Evolutionary conservation across 2,888 invertebrate genomes (phyloP), one percentile per base, ranked within the genome.

Genomic region (Tetranychus truncatus): DNA sequence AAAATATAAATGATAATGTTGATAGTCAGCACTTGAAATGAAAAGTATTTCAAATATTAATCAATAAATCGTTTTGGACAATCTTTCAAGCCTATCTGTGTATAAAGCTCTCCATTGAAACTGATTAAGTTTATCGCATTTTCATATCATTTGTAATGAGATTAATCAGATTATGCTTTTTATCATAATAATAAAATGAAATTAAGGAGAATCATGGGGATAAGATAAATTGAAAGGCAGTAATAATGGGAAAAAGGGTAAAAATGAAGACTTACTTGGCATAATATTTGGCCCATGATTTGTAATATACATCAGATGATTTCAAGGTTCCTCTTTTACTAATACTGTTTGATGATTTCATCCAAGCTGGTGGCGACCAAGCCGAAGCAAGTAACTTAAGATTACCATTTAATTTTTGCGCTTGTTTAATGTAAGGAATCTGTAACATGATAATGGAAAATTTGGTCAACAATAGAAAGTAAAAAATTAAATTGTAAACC

Each of bases 251-350:
- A 15, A 55, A 11, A 55, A 55, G 15, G 15, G 15, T 55, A 55
- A 55, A 24, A 55, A 9, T 15, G 9, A 21, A 76, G 6, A 66
- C 67, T 72, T 80, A 88, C 86, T 87, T 89, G 1, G 91, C 80
- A 81, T 89, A 88, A 81, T 94, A 95, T 78, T 91, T 85, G 0
- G 92, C 92, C 85, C 89, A 95, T 0, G 88, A 81, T 81, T 91
- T 89, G 82, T 89, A 92, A 82, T 87, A 90, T 72, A 80, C 79
- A 9, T 71, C 78, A 5, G 76, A 1, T 84, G 79, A 1, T 78
- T 77, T 75, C 81, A 82, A 55, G 86, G 79, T 66, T 79, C 85
- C 86, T 20, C 34, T n/a, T 20, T 11, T 20, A 11, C 21, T 11
- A 81, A 85, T 82, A 65, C 81, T 81, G 20, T 82, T 80, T 76